These are phyloP conservation scores for Agrotis puta DNA, from an alignment of 2,888 invertebrate genomes.

Conservation along the genomic window DNA sequence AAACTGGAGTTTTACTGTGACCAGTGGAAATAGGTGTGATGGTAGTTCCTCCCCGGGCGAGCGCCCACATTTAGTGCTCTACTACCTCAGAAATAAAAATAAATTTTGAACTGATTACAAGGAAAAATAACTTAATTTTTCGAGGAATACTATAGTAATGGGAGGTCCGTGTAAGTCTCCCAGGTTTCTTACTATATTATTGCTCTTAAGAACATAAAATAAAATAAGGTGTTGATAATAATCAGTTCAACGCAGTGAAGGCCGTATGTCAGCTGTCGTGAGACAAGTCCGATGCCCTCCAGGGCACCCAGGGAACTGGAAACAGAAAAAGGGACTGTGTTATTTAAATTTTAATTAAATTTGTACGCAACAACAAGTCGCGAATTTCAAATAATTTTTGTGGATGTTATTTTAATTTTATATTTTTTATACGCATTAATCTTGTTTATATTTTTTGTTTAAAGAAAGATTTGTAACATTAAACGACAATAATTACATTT, in stretches of 20 bases:
- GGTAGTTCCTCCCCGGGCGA: conserved; percentile 14
- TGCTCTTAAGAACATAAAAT: neutral
- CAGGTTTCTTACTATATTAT: too few relatives aligned
- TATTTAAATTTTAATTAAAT: too few relatives aligned
- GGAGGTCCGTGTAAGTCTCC: neutral
- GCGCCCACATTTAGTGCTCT: conserved; percentile 13
- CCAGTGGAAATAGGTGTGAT: neutral
- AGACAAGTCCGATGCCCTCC: neutral
- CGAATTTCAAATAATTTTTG: too few relatives aligned
- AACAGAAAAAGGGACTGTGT: neutral
- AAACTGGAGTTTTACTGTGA: neutral
- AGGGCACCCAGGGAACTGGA: conserved; percentile 2
- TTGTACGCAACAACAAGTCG: too few relatives aligned
- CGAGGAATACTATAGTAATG: neutral
- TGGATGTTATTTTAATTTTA: too few relatives aligned
- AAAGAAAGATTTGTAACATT: too few relatives aligned
- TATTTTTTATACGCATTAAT: too few relatives aligned
- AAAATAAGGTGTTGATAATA: neutral
- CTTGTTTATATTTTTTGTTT: too few relatives aligned
- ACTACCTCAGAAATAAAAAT: neutral
- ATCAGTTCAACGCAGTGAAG: too few relatives aligned
- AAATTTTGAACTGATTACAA: neutral
- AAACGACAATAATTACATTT: too few relatives aligned
- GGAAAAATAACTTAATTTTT: too few relatives aligned
- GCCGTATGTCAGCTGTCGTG: neutral